phyloP scores from a whole-genome alignment of 2,113 vertebrate genomes.

The Potamarius usumacintae region DNA sequence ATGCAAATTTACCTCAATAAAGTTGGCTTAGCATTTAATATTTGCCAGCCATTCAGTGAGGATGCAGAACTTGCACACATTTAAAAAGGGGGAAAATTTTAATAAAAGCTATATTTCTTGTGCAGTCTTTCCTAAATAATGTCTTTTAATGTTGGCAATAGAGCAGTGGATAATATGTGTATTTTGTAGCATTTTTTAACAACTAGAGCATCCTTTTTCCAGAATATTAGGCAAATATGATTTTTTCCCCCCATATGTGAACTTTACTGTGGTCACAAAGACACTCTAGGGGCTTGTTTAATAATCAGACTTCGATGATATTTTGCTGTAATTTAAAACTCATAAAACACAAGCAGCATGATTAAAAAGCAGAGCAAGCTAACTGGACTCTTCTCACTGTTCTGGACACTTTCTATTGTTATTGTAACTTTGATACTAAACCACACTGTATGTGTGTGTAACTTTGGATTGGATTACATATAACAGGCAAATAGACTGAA shows the following conservation, averaged over 20 bases:
- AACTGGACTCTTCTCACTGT: not conserved
- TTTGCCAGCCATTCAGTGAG: not conserved
- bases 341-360: not conserved
- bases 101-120: not conserved
- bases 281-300: not conserved
- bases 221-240: not conserved
- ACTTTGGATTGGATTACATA: not conserved
- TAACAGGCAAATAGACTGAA: not conserved
- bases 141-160: constrained; percentile 1
- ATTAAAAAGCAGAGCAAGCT: not conserved
- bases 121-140: not conserved
- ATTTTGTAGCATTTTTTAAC: not conserved
- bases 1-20: not conserved
- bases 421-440: not conserved
- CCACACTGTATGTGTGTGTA: not conserved
- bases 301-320: not conserved
- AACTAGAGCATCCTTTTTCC: not conserved
- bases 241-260: not conserved
- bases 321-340: not conserved
- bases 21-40: not conserved
- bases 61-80: not conserved
- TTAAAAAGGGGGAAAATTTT: not conserved
- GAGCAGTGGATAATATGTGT: not conserved
- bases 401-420: not conserved
- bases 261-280: not conserved